phyloP scores from a whole-genome alignment of 1,140 invertebrate species.

The Pogonognathellus flavescens region DNA sequence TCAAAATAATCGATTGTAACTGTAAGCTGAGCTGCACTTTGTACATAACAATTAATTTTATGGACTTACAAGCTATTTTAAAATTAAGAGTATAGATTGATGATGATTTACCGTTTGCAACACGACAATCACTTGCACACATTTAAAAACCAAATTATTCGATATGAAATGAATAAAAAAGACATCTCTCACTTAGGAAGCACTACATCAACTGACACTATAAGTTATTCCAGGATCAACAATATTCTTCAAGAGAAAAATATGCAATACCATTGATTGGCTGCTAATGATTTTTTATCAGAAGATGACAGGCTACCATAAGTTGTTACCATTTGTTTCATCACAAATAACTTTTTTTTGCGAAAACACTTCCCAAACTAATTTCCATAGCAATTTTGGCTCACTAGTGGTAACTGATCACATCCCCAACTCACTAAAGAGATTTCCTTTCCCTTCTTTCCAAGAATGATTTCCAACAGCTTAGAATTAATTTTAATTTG shows the following conservation, averaged over 20 bases:
- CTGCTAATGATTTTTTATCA: conserved; percentile 4
- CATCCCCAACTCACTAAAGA: conserved; percentile 30
- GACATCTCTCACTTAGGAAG: conserved; percentile 47
- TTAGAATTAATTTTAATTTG: conserved; percentile 12
- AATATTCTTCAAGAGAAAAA: conserved; percentile 25
- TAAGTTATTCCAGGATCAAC: conserved; percentile 12
- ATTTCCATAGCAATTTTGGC: conserved; percentile 6
- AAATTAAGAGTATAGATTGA: conserved; percentile 37
- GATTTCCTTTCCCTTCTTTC: conserved; percentile 24
- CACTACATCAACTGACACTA: conserved; percentile 34
- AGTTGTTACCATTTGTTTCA: conserved; percentile 4
- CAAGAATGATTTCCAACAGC: conserved; percentile 16
- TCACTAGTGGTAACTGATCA: conserved; percentile 22
- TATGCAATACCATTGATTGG: conserved; percentile 31
- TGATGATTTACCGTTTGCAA: conserved; percentile 44
- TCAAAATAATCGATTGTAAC: no score
- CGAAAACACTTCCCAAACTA: conserved; percentile 6
- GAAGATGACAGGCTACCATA: neutral
- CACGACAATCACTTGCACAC: conserved; percentile 47
- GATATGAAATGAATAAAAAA: conserved; percentile 45
- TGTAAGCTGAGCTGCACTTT: no score
- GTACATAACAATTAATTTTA: neutral
- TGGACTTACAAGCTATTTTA: neutral
- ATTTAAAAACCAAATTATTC: conserved; percentile 40
- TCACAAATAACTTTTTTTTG: neutral